Percentiles rank a stretch among this genome's conserved stretches.
These are phyloP conservation scores for Epirrhoe alternata DNA, from an alignment of 2,888 invertebrate species.

Conservation along the genomic window DNA sequence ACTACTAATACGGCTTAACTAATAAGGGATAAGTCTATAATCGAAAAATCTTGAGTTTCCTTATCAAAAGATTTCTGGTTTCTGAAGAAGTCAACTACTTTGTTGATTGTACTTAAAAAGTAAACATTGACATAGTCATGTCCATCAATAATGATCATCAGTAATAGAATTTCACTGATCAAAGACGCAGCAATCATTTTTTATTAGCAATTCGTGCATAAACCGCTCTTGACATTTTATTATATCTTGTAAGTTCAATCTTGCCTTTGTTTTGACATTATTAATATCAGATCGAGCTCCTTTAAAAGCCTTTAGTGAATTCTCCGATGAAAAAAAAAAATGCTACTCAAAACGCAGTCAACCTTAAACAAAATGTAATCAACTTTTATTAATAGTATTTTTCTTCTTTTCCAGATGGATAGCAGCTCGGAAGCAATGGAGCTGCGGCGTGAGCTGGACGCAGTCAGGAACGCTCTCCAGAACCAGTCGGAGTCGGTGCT, in stretches of 20 bases:
- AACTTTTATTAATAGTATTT: constrained; percentile 39
- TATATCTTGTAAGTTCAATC: constrained; percentile 48
- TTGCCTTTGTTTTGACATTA: constrained; percentile 34
- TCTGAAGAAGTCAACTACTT: not conserved
- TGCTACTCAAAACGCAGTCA: too few relatives aligned
- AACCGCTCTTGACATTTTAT: constrained; percentile 70
- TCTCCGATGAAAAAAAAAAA: not conserved
- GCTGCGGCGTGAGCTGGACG: constrained; percentile 87
- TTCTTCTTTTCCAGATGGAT: constrained; percentile 86
- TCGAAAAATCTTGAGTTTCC: too few relatives aligned
- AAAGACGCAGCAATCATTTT: constrained; percentile 54
- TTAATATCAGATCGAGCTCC: not conserved
- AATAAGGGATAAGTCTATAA: too few relatives aligned
- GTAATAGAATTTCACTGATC: constrained; percentile 47
- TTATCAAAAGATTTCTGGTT: not conserved
- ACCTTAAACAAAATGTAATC: not conserved
- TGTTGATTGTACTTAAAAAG: constrained; percentile 8
- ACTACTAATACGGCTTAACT: too few relatives aligned
- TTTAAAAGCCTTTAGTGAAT: not conserved
- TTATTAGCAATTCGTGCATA: constrained; percentile 53
- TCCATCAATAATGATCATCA: constrained; percentile 48
- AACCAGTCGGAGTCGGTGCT: constrained; percentile 86
- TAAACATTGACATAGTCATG: constrained; percentile 45
- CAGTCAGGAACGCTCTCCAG: constrained; percentile 87
- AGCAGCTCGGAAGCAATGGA: constrained; percentile 86